Base-by-base conservation (phyloP, 1,140 invertebrate species). In the Bactericera cockerelli region DNA sequence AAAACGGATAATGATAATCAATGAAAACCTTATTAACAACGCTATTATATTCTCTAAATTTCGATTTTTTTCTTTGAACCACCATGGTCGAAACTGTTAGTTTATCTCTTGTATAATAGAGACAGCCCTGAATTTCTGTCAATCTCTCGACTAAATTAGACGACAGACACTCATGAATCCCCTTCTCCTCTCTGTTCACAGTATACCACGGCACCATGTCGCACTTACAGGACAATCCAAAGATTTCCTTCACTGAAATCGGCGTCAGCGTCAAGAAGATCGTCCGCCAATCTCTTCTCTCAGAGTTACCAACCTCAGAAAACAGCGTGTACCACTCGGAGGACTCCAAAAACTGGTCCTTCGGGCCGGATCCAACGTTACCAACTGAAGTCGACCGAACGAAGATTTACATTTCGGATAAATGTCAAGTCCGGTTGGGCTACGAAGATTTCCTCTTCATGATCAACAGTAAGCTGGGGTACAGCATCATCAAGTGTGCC, bases 371-470 rank as follows among this genome's bases (percentile, higher is more conserved):
- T 53, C 69, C 72, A 62, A 62, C 69, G 28, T 56, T 31, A 11
- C 53, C 31, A 21, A 38, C 26, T 26, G 33, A 26, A 19, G 13
- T 55, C 1, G 42, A 56, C 33, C 33, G 57, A 22, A 54, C 56
- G 13, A 31, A 53, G 2, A 24, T 65, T 2, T 75, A 81, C 38
- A 77, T 86, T 28, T 75, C 81, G 0, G 73, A 78, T 11, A 75
- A 77, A 56, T 89, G 87, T 67, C 82, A 81, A 6, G 82, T 83
- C 16, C 71, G 75, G 26, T 77, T 80, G 25, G 86, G 86, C 6
- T 71, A 75, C 6, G 86, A 86, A 0, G 81, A 87, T 70, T 88
- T 88, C 73, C 75, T 89, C 28, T 81, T 89, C 69, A 85, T 88
- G 76, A 87, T 85, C 13, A 75, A 81, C 58, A 74, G 82, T 59